Conservation (phyloP, 2,797 vertebrate genomes). For the Chrysolophus pictus region DNA sequence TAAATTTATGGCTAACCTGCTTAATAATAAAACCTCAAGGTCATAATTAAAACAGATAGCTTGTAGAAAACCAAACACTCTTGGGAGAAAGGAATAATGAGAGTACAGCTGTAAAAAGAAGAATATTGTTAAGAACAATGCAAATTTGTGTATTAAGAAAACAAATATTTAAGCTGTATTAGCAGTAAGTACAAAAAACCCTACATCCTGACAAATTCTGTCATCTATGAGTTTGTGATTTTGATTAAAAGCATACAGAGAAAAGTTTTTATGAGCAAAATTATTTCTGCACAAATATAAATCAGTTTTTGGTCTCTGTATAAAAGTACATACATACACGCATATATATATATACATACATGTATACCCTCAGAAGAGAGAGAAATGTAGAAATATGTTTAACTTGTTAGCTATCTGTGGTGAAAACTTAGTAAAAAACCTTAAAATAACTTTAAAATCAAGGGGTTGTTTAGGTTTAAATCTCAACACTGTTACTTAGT, state of each 20-base stretch:
- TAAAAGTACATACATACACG: neutral
- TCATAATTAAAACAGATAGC: neutral
- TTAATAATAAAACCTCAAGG: neutral
- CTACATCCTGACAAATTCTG: neutral
- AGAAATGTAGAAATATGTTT: neutral
- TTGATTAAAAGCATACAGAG: neutral
- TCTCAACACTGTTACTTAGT: neutral
- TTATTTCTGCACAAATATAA: neutral
- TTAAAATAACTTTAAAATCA: neutral
- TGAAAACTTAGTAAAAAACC: neutral
- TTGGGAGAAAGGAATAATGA: neutral
- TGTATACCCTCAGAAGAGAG: neutral
- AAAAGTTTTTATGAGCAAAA: neutral
- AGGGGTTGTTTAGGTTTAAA: neutral
- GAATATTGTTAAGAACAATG: neutral
- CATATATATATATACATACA: rapidly evolving
- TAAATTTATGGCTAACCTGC: neutral
- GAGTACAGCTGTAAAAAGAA: neutral
- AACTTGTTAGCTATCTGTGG: neutral
- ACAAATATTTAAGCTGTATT: neutral
- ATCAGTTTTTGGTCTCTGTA: neutral
- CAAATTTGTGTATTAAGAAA: neutral
- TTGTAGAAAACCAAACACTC: neutral
- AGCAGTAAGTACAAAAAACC: neutral
- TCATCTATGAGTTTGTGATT: neutral